Percentiles rank a stretch among this genome's conserved stretches.
Conservation (phyloP, 2,888 invertebrate species). For the Scaeva pyrastri region DNA sequence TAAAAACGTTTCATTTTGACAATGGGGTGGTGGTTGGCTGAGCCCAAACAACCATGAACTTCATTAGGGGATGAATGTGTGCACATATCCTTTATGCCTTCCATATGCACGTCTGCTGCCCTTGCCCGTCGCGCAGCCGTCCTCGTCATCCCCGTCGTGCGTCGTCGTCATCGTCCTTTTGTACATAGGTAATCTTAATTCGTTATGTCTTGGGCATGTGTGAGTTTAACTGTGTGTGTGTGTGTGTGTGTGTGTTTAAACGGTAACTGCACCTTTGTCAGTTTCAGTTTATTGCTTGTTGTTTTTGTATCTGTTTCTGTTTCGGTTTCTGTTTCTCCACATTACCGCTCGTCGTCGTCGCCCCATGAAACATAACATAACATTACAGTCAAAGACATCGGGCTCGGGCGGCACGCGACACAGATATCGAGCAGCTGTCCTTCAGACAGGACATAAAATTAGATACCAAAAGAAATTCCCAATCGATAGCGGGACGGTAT, state of each 20-base stretch:
- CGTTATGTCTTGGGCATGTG: conserved; percentile 15
- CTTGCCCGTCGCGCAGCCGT: neutral
- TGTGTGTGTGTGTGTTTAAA: conserved; percentile 56
- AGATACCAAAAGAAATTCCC: conserved; percentile 51
- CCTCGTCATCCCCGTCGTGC: too few relatives aligned
- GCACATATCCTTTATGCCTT: conserved; percentile 46
- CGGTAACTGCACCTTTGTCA: conserved; percentile 83
- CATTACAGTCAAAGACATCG: conserved; percentile 85
- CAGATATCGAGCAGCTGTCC: conserved; percentile 87
- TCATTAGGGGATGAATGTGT: conserved; percentile 81
- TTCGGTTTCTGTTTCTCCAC: conserved; percentile 80
- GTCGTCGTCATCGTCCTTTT: neutral
- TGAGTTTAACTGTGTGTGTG: too few relatives aligned
- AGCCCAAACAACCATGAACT: conserved; percentile 68
- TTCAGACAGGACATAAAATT: conserved; percentile 84
- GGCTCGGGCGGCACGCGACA: conserved; percentile 86
- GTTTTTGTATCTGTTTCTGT: conserved; percentile 85
- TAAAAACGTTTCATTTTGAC: conserved; percentile 61
- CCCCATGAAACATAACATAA: conserved; percentile 82
- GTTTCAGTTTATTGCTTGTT: conserved; percentile 81
- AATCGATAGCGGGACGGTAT: conserved; percentile 54
- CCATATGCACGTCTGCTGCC: conserved; percentile 1
- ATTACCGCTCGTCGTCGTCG: conserved; percentile 79
- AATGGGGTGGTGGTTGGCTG: conserved; percentile 76
- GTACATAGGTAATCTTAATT: conserved; percentile 49